Evolutionary conservation across 2,113 vertebrate genomes (phyloP).

Genomic region (Vidua chalybeata): DNA sequence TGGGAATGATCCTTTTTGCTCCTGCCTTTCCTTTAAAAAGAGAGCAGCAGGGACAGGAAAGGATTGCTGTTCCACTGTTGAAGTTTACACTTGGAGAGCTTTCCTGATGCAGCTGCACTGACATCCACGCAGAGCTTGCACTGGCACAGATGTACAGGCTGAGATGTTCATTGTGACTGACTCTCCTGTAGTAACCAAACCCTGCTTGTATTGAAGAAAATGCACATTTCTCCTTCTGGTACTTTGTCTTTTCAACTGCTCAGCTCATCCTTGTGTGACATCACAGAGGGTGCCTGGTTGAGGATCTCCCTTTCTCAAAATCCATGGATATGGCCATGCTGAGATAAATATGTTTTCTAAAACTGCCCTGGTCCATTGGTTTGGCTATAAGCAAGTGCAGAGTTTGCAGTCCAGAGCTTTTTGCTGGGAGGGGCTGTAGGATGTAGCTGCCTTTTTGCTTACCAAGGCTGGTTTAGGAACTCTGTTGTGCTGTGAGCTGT

Average conservation of each 20-base stretch:
- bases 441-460: not conserved
- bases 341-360: not conserved
- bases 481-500: not conserved
- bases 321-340: not conserved
- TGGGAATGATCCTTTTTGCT: not conserved
- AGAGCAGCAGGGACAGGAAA: not conserved
- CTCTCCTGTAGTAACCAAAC: not conserved
- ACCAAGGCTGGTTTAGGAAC: not conserved
- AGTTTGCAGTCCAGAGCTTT: not conserved
- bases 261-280: not conserved
- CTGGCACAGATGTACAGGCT: not conserved
- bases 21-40: not conserved
- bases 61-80: not conserved
- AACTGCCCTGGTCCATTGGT: not conserved
- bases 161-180: not conserved
- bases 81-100: not conserved
- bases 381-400: not conserved
- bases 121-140: not conserved
- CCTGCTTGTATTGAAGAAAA: not conserved
- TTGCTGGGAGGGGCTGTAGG: not conserved
- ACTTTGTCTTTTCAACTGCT: not conserved
- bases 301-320: not conserved
- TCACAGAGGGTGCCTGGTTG: not conserved
- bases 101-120: not conserved
- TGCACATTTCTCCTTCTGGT: not conserved